Evolutionary conservation across 1,140 invertebrate species (phyloP), one percentile per base, ranked within the genome.

Genomic region (Drosophila lacertosa): DNA sequence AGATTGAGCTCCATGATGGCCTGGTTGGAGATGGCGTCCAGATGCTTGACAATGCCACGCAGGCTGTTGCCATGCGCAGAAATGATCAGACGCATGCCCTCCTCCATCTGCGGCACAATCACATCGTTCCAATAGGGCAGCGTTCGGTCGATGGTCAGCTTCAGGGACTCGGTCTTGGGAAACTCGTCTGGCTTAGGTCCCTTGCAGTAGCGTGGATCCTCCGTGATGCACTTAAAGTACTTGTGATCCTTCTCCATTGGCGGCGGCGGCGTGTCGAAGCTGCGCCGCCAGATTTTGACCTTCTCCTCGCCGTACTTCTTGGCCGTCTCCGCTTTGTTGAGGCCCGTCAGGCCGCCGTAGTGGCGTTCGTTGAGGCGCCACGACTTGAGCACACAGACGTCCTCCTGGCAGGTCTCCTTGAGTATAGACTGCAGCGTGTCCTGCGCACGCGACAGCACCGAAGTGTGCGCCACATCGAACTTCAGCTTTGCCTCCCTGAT

Each of bases 21-120:
- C 65, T 96, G 95, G 86, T 99, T 97, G 54, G 94, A 94, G 84
- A 99, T 62, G 3, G 55, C 18, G 4, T 99, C 97, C 84, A 99
- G 94, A 93, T 98, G 97, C 92, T 99, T 99, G 0, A 99, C 96
- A 86, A 99, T 96, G 45, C 97, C 98, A 77, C 98, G 93, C 44
- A 99, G 93, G 92, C 97, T 98, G 92, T 99, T 99, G 44, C 98
- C 98, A 92, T 99, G 98, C 62, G 98, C 98, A 75, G 97, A 96
- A 83, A 99, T 97, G 6, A 99, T 94, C 48, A 99, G 96, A 45
- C 93, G 94, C 88, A 98, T 97, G 33, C 97, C 97, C 74, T 94
- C 94, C 90, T 97, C 97, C 26, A 99, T 94, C 91, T 94, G 93
- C 11, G 98, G 97, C 63, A 98, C 96, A 91, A 99, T 98, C 7